Percentiles rank a stretch among this genome's conserved stretches.
These are phyloP conservation scores for Prunella strophiata DNA, from an alignment of 2,797 vertebrate genomes.

Conservation along the genomic window DNA sequence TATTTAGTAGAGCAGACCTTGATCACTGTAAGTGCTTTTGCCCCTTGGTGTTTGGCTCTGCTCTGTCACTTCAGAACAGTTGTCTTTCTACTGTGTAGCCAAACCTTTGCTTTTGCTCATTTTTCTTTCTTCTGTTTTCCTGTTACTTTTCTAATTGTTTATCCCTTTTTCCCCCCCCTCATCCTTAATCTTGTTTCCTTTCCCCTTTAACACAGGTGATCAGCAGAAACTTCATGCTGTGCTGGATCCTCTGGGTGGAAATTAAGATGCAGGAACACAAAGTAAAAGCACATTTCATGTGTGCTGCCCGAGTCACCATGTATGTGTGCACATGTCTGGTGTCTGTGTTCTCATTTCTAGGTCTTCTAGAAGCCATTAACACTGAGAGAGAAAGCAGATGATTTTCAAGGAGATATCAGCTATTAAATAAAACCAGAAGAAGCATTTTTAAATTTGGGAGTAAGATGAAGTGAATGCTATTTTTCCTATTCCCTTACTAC, in stretches of 20 bases:
- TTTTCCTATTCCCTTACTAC: neutral
- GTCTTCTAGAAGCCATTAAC: neutral
- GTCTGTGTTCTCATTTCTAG: neutral
- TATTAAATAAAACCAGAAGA: neutral
- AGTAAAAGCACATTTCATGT: neutral
- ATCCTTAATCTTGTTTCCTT: neutral
- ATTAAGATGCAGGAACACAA: neutral
- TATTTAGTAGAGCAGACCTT: neutral
- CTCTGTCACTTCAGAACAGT: neutral
- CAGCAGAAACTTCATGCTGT: neutral
- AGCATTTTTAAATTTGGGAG: neutral
- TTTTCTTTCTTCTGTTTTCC: neutral
- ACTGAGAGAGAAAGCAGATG: neutral
- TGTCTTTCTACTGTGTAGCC: neutral
- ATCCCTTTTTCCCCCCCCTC: fast-evolving
- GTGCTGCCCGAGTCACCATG: fast-evolving
- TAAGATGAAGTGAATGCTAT: neutral
- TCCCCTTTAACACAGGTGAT: neutral
- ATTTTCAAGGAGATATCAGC: neutral
- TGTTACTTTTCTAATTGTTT: neutral
- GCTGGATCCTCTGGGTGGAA: neutral
- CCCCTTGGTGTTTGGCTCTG: fast-evolving
- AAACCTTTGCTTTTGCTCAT: neutral
- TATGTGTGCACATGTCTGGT: fast-evolving
- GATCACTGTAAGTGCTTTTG: neutral